phyloP scores from a whole-genome alignment of 2,888 invertebrate genomes.

The Brachypalpus laphriformis region DNA sequence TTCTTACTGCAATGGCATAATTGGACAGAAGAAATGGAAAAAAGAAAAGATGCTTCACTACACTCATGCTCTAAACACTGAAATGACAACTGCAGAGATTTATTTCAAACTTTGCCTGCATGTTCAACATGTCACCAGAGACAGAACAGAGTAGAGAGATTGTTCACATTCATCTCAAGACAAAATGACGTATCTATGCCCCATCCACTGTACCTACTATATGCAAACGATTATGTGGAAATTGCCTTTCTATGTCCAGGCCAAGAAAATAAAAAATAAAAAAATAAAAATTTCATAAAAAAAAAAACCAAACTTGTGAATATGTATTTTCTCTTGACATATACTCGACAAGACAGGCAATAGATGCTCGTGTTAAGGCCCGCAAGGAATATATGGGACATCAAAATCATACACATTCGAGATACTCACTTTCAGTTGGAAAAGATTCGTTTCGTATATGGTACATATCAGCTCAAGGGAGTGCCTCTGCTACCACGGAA shows the following conservation, averaged over 20 bases:
- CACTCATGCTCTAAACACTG: neutral
- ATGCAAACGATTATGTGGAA: constrained; percentile 27
- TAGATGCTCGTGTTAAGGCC: neutral
- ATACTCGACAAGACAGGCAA: neutral
- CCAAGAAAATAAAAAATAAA: neutral
- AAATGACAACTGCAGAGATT: constrained; percentile 54
- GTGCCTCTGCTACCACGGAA: neutral
- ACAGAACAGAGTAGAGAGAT: neutral
- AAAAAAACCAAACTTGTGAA: neutral
- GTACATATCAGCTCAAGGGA: neutral
- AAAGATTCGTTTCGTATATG: neutral
- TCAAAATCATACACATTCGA: constrained; percentile 1
- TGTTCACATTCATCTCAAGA: constrained; percentile 1
- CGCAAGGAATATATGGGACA: constrained; percentile 1
- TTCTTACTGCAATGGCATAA: neutral
- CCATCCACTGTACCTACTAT: neutral
- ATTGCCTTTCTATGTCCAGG: constrained; percentile 31
- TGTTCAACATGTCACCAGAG: constrained; percentile 33
- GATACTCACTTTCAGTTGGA: neutral
- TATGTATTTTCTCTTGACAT: neutral
- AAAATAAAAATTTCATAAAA: neutral
- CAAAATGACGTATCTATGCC: neutral
- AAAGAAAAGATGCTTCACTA: neutral
- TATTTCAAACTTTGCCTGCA: constrained; percentile 34
- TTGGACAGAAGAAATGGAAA: neutral